Base-by-base conservation (phyloP, 2,113 vertebrate genomes). In the Candoia aspera region DNA sequence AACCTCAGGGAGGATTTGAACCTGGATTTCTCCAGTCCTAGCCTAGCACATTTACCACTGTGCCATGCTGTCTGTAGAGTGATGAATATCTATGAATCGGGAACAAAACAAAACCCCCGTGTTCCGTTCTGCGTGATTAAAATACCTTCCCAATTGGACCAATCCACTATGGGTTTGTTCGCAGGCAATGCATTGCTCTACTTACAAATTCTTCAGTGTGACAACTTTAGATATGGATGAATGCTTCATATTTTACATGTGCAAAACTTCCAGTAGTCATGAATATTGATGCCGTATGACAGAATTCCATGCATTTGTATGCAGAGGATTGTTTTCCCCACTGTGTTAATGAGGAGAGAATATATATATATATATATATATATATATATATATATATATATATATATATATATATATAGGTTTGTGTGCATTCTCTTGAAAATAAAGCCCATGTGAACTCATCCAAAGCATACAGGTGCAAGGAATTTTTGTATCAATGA, bases 401-500 rank as follows among this genome's bases (percentile, higher is more conserved):
- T 42, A 42, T 42, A 42, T 42, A 42, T 42, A 42, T 42, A 42
- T 42, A 42, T 42, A 42, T 42, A 42, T 42, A 42, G 2, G 54
- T 87, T 17, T 88, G 49, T n/a, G 37, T 46, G 17, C 24, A 88
- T 46, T 57, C 24, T 79, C 10, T n/a, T 24, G 46, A 55, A 37
- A 54, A 89, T 11, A 5, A 84, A 55, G 6, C 8, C 46, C 29
- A 5, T 19, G 13, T 11, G 73, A 93, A 49, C 60, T 19, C 29
- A 93, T 88, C 79, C 83, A 96, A 94, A 90, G 26, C 60, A 54
- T 86, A 90, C 11, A 88, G 11, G 90, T 94, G 86, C 87, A 85
- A 94, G 53, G 15, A 94, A 96, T 95, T 92, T 79, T 89, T 90
- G 37, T 91, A 93, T 89, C 84, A 90, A n/a, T 95, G 95, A 90